These are phyloP conservation scores for Archivesica marissinica DNA, from an alignment of 1,140 invertebrate species.

Conservation along the genomic window DNA sequence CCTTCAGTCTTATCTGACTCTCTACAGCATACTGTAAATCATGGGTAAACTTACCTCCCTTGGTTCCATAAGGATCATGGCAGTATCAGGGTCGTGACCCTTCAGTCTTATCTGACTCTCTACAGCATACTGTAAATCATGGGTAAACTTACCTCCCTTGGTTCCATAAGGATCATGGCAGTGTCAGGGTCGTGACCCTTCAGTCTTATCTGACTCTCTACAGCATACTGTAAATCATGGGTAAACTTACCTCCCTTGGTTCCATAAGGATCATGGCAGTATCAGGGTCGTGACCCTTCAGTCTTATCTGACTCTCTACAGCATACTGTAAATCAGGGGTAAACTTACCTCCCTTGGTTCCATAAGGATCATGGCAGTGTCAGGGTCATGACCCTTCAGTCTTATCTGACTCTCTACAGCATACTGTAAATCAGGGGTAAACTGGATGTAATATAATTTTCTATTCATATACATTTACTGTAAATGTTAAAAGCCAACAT, in stretches of 20 bases:
- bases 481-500: no score
- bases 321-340: no score
- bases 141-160: conserved; percentile 85
- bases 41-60: conserved; percentile 85
- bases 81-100: conserved; percentile 85
- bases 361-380: conserved; percentile 84
- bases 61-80: conserved; percentile 85
- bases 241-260: conserved; percentile 85
- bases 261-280: conserved; percentile 84
- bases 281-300: conserved; percentile 85
- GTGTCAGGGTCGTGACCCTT: conserved; percentile 85
- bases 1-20: conserved; percentile 86
- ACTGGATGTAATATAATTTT: no score
- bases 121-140: conserved; percentile 88
- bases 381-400: conserved; percentile 85
- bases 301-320: conserved; percentile 86
- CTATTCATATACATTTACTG: no score
- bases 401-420: conserved; percentile 86
- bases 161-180: conserved; percentile 85
- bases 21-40: conserved; percentile 88
- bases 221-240: no score
- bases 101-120: conserved; percentile 86
- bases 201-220: conserved; percentile 86
- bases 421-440: no score
- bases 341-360: conserved; percentile 85